Base-by-base conservation (phyloP, 2,113 vertebrate genomes). In the Silurus asotus region DNA sequence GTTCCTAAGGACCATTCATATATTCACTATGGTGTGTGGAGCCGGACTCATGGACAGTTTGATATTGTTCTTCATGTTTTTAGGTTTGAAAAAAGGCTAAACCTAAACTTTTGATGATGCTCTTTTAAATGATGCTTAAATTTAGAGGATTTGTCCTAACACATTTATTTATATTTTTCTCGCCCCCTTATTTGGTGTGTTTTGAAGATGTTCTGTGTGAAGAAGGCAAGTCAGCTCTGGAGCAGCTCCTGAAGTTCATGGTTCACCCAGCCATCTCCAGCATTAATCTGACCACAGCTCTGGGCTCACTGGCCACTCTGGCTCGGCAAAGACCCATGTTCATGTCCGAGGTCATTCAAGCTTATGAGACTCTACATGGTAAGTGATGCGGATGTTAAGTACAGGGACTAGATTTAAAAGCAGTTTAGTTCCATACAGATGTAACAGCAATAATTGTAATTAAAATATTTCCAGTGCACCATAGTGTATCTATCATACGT, bases 231-330 rank as follows among this genome's bases (percentile, higher is more conserved):
- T 90, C 92, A 0, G 98, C 97, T 0, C 90, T 99, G 88, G 97
- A 98, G 80, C 96, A 97, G 92, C 95, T 99, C n/a, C 94, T 99
- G 13, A 96, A 96, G 93, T 99, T 99, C 92, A 99, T 99, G 98
- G 97, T 97, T 17, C 97, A 99, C 67, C 97, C 98, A 0, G 98
- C 98, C 75, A 99, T 99, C 92, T 96, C 98, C 92, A 97, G 96
- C 93, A 99, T 99, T 92, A 99, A 99, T 92, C 94, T 99, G 86
- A 99, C 97, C 2, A 97, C 97, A 0, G 97, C 97, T 0, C 91
- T 99, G 48, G 98, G 98, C 64, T 96, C 98, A 0, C 89, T 99
- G 77, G 98, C 98, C 88, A 96, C 96, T 0, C 95, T 99, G 0
- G 97, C 98, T 49, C 94, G 97, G 14, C 98, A 99, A 91, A 94